Evolutionary conservation across 64 coral and sea anemone genomes (phyloP).

Genomic region (Porites australiensis): DNA sequence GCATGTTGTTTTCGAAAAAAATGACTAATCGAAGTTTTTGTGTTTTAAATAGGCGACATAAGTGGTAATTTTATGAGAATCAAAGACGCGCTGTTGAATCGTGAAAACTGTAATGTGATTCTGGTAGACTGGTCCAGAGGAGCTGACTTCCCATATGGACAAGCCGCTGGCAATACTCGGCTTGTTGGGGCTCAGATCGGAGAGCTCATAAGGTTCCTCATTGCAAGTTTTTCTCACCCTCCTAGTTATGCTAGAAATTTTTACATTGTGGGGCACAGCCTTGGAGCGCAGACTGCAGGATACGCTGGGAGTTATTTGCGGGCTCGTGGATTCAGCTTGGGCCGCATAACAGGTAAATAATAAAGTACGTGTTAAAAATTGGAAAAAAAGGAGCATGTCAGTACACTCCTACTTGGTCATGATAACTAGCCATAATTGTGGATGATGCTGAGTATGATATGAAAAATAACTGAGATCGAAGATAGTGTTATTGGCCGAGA

Average conservation of each 20-base stretch:
- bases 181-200: constrained; percentile 73
- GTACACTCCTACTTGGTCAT: too few relatives aligned
- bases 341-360: constrained; percentile 49
- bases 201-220: constrained; percentile 28
- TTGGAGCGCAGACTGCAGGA: constrained; percentile 46
- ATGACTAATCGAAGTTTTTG: too few relatives aligned
- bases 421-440: too few relatives aligned
- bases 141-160: constrained; percentile 9
- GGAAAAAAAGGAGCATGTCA: too few relatives aligned
- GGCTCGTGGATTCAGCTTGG: neutral
- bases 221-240: neutral
- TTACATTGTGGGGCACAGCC: constrained; percentile 42
- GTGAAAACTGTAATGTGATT: constrained; percentile 61
- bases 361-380: too few relatives aligned
- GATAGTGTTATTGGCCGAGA: too few relatives aligned
- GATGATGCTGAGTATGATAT: too few relatives aligned
- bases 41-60: too few relatives aligned
- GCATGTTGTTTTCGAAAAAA: too few relatives aligned
- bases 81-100: constrained; percentile 30
- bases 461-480: too few relatives aligned
- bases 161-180: constrained; percentile 35
- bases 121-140: constrained; percentile 68
- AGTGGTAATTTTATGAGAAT: neutral
- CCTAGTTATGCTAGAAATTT: neutral
- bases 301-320: constrained; percentile 16